These are phyloP conservation scores for Phaethon lepturus DNA, from an alignment of 2,113 vertebrate species.

Conservation along the genomic window DNA sequence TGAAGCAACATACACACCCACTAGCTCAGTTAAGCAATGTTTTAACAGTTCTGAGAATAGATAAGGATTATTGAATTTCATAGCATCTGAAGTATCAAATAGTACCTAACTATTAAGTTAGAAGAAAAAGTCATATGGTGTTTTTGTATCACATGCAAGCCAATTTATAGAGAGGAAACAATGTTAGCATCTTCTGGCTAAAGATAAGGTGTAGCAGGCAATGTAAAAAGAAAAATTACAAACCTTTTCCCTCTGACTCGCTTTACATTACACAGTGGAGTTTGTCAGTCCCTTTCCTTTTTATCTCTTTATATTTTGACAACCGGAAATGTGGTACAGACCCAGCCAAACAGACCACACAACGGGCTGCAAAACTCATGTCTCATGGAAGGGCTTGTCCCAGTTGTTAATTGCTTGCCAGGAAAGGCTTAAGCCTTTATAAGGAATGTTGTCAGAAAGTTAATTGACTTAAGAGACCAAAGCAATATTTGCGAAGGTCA, in stretches of 20 bases:
- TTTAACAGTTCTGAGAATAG: not conserved
- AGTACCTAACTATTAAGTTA: not conserved
- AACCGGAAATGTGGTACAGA: conserved; percentile 7
- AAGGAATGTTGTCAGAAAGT: conserved; percentile 3
- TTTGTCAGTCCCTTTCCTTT: conserved; percentile 17
- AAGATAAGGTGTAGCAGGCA: conserved; percentile 22
- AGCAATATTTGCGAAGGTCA: not conserved
- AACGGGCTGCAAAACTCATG: not conserved
- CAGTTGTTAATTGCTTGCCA: not conserved
- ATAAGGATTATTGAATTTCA: not conserved
- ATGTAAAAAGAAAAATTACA: conserved; percentile 24
- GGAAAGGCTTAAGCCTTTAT: not conserved
- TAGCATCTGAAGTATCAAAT: not conserved
- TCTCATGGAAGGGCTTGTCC: not conserved
- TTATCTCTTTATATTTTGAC: conserved; percentile 37
- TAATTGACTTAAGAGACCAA: not conserved
- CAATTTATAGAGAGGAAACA: conserved; percentile 20
- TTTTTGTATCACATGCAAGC: not conserved
- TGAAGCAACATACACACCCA: not conserved
- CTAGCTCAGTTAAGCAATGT: not conserved
- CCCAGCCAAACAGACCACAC: conserved; percentile 15
- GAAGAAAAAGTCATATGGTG: not conserved
- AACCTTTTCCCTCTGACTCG: not conserved
- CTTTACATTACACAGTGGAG: not conserved
- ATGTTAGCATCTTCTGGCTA: conserved; percentile 15